A percentile compares a stretch with the other conserved stretches of the same genome.
Evolutionary conservation across 2,113 vertebrate genomes (phyloP).

Genomic region (Alosa alosa): DNA sequence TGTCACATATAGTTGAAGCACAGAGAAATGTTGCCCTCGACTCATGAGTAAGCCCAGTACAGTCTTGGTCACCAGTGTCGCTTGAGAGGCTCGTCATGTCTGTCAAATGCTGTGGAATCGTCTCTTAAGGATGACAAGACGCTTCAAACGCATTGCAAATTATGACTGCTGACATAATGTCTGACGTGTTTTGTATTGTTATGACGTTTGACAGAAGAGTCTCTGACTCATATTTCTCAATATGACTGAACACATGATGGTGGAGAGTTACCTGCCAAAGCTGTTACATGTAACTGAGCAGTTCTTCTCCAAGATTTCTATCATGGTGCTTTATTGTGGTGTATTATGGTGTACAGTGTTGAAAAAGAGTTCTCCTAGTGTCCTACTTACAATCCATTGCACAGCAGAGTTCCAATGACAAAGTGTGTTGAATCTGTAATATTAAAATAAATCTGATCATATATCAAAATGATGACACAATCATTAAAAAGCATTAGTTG

Average conservation of each 20-base stretch:
- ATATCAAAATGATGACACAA: no score
- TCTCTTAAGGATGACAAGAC: background rate
- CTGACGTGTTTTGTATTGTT: background rate
- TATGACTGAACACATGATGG: background rate
- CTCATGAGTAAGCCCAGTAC: background rate
- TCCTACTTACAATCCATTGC: background rate
- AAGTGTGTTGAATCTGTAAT: background rate
- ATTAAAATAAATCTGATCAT: background rate
- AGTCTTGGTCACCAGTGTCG: background rate
- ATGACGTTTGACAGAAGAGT: background rate
- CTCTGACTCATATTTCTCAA: background rate
- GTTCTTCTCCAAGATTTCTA: background rate
- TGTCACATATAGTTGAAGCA: background rate
- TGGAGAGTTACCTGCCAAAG: background rate
- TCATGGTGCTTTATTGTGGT: background rate
- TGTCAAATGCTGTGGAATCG: background rate
- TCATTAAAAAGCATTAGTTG: background rate
- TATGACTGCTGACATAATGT: background rate
- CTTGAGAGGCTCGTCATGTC: background rate
- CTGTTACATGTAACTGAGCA: background rate
- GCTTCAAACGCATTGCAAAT: background rate
- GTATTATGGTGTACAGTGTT: background rate
- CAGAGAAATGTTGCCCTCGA: slow-evolving; percentile 13
- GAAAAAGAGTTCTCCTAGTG: background rate
- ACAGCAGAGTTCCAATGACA: background rate